phyloP scores from a whole-genome alignment of 2,888 invertebrate species.

The Tiliacea citrago region DNA sequence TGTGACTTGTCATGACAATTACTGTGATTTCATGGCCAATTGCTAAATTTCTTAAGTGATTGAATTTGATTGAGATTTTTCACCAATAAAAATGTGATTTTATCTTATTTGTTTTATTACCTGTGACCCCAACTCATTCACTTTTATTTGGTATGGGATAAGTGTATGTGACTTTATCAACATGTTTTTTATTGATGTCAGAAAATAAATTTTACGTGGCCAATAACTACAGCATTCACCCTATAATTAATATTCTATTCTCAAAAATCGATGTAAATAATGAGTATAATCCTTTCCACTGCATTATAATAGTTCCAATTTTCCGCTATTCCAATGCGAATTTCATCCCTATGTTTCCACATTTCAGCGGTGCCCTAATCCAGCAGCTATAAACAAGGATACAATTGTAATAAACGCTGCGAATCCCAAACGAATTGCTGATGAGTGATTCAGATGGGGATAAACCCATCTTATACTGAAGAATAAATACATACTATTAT shows the following conservation, averaged over 20 bases:
- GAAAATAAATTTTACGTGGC: not conserved
- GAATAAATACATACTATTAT: too few relatives aligned
- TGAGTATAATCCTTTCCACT: too few relatives aligned
- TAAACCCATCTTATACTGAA: conserved; percentile 23
- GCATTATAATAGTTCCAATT: not conserved
- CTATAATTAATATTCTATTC: too few relatives aligned
- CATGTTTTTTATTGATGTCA: not conserved
- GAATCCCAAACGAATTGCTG: conserved; percentile 38
- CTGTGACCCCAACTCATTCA: not conserved
- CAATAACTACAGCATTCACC: not conserved
- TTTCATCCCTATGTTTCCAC: conserved; percentile 17
- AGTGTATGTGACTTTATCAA: not conserved
- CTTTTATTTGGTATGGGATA: not conserved
- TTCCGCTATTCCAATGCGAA: not conserved
- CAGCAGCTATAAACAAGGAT: conserved; percentile 51
- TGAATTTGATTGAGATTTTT: conserved; percentile 6
- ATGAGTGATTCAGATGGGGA: conserved; percentile 20
- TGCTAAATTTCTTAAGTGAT: conserved; percentile 17
- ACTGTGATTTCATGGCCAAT: conserved; percentile 6
- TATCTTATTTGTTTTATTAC: not conserved
- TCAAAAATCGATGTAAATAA: too few relatives aligned
- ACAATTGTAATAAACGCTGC: conserved; percentile 41
- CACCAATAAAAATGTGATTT: not conserved
- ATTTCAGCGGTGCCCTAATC: conserved; percentile 40
- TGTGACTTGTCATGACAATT: conserved; percentile 1